Evolutionary conservation across 1,140 invertebrate species (phyloP), one percentile per base, ranked within the genome.

Genomic region (Subanguina moxae): DNA sequence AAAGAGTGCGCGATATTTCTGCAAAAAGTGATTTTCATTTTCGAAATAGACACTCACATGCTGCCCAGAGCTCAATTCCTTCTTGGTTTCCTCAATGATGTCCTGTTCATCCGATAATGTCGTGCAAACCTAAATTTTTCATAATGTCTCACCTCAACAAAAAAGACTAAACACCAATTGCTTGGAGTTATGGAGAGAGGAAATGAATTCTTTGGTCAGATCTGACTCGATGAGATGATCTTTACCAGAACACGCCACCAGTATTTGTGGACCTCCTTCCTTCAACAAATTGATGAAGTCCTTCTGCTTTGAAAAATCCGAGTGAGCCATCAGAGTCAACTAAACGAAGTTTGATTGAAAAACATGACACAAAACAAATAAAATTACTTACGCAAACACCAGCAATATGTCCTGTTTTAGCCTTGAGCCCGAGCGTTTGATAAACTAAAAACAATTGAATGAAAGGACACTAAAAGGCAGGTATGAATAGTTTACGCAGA

Each of bases 1-100:
- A 15, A 52, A 52, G n/a, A 19, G n/a, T 7, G 58, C 58, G 8
- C 58, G 58, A 61, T 61, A 21, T 21, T 61, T 61, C 28, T 61
- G 58, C 19, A 61, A n/a, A 21, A 61, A 61, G 28, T 61, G 58
- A 13, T 28, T 28, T 13, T 61, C 58, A 3, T 61, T 15, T 52
- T 52, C 15, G 48, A 52, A 52, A 25, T 7, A 52, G 23, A 52
- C 48, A 21, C 48, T 25, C 48, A 52, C 3, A 15, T 52, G 48
- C 48, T 15, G 48, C 8, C 48, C 48, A 52, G 3, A 21, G 15
- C 48, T 15, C n/a, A 52, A 52, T 52, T 7, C 48, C 48, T 25
- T 15, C 23, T 3, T 21, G 23, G 48, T 15, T 21, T 15, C 17
- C 8, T 52, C n/a, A 25, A 52, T 15, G 17, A 52, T 52, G 17